Conservation (phyloP, 2,888 invertebrate genomes). For the Mimumesa dahlbomi region DNA sequence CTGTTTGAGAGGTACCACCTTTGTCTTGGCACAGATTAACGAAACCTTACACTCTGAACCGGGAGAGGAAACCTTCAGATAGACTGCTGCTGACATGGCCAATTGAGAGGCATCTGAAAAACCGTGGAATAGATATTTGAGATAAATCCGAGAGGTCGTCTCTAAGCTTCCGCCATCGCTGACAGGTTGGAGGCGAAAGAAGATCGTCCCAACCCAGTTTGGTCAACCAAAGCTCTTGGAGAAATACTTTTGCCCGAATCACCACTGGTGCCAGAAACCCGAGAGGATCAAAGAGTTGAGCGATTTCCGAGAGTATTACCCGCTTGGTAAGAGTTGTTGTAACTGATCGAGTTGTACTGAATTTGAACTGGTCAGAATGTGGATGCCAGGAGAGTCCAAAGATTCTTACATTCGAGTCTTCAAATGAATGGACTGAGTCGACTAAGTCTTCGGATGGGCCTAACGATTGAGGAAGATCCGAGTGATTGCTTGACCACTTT, state of each 20-base stretch:
- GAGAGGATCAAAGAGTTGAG: conserved; percentile 48
- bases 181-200: neutral
- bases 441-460: too few species aligned
- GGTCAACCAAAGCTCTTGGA: conserved; percentile 43
- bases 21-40: conserved; percentile 28
- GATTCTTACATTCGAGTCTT: too few species aligned
- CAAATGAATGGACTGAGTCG: too few species aligned
- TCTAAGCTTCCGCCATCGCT: conserved; percentile 22
- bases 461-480: too few species aligned
- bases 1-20: conserved; percentile 40
- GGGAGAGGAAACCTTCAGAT: neutral
- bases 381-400: conserved; percentile 46
- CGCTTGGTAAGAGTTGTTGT: conserved; percentile 27
- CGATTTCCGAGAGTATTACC: conserved; percentile 28
- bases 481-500: conserved; percentile 20
- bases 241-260: conserved; percentile 43
- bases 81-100: conserved; percentile 43
- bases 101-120: conserved; percentile 52
- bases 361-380: conserved; percentile 21
- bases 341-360: neutral
- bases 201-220: conserved; percentile 45
- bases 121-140: conserved; percentile 31
- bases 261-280: conserved; percentile 41
- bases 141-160: conserved; percentile 15
- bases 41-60: neutral